A percentile compares a stretch with the other conserved stretches of the same genome.
These are phyloP conservation scores for Drosophila dives DNA, from an alignment of 2,888 invertebrate species.

Conservation along the genomic window DNA sequence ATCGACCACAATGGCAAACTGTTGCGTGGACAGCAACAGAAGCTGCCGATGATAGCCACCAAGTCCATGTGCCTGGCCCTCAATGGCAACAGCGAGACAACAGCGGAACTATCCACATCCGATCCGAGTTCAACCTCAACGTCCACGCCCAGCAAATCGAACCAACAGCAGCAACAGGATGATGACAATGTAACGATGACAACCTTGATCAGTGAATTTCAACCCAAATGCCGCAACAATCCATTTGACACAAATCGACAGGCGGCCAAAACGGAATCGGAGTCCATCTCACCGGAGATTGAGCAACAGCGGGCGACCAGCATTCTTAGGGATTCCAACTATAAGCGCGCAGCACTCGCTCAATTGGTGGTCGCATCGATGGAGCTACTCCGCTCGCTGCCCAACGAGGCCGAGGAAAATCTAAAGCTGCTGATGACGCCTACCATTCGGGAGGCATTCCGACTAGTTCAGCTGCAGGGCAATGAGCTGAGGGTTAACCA, in stretches of 20 bases:
- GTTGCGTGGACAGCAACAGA: slow-evolving; percentile 28
- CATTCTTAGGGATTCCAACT: slow-evolving; percentile 94
- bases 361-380: slow-evolving; percentile 94
- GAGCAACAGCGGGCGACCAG: slow-evolving; percentile 93
- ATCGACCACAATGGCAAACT: slow-evolving; percentile 83
- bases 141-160: slow-evolving; percentile 77
- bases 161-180: slow-evolving; percentile 58
- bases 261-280: slow-evolving; percentile 84
- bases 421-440: slow-evolving; percentile 84
- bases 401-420: slow-evolving; percentile 87
- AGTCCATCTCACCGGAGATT: slow-evolving; percentile 92
- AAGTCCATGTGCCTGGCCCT: slow-evolving; percentile 75
- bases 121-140: slow-evolving; percentile 64
- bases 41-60: slow-evolving; percentile 44
- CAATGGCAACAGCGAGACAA: slow-evolving; percentile 66
- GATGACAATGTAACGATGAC: slow-evolving; percentile 85
- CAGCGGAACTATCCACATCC: slow-evolving; percentile 1
- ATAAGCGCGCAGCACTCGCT: slow-evolving; percentile 92
- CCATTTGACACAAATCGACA: slow-evolving; percentile 85
- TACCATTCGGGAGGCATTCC: slow-evolving; percentile 85
- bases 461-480: slow-evolving; percentile 85
- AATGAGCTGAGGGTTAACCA: slow-evolving; percentile 85
- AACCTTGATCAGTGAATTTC: slow-evolving; percentile 84
- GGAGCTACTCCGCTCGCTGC: slow-evolving; percentile 89
- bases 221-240: slow-evolving; percentile 84